Evolutionary conservation across 1,140 invertebrate genomes (phyloP).

Genomic region (Zaprionus camerounensis): DNA sequence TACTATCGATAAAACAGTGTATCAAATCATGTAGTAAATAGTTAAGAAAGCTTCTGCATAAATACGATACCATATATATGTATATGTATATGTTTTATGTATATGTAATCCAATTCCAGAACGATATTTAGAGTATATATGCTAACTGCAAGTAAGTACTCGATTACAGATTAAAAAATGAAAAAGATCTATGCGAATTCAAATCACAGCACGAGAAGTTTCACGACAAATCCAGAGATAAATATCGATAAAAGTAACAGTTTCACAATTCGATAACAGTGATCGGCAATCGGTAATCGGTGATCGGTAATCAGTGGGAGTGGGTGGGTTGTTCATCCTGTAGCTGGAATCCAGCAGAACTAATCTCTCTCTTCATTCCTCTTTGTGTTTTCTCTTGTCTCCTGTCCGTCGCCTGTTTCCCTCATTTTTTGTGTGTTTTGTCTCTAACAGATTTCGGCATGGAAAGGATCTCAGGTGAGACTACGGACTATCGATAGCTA

Average conservation of each 20-base stretch:
- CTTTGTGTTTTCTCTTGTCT: slow-evolving; percentile 6
- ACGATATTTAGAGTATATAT: slow-evolving; percentile 5
- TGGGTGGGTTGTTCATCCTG: not conserved
- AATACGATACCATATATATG: not conserved
- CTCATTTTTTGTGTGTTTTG: slow-evolving; percentile 15
- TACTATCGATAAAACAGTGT: not conserved
- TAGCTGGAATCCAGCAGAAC: not conserved
- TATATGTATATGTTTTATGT: slow-evolving; percentile 6
- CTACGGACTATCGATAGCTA: not conserved
- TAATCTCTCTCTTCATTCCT: slow-evolving; percentile 37
- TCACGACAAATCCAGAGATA: slow-evolving; percentile 53
- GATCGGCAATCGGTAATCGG: not conserved
- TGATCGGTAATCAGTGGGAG: not conserved
- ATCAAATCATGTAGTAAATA: not conserved
- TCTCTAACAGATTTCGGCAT: slow-evolving; percentile 82
- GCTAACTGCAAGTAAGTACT: slow-evolving; percentile 44
- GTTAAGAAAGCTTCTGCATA: not conserved
- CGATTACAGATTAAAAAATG: slow-evolving; percentile 17
- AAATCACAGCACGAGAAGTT: slow-evolving; percentile 50
- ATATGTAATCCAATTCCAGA: not conserved
- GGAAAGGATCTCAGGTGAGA: slow-evolving; percentile 84
- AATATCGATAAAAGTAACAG: slow-evolving; percentile 13
- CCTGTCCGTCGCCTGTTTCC: not conserved
- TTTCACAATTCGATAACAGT: not conserved
- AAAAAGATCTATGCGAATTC: slow-evolving; percentile 37